A percentile compares a stretch with the other conserved stretches of the same genome.
Evolutionary conservation across 1,140 invertebrate species (phyloP).

Genomic region (Meloidogyne chitwoodi): DNA sequence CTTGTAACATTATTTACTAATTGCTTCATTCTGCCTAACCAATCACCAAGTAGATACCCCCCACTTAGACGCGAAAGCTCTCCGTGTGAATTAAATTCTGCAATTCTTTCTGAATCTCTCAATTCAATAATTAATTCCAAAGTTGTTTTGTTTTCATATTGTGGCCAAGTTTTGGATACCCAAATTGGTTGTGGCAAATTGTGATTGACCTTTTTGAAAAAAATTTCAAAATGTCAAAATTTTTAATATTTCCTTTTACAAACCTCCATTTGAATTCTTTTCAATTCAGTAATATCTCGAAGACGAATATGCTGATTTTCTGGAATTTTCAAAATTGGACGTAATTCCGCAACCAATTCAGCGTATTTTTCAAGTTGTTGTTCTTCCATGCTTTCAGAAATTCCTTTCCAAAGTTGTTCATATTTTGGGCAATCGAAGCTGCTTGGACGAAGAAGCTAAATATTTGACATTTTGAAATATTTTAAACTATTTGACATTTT

Average conservation of each 20-base stretch:
- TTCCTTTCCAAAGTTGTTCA: background rate
- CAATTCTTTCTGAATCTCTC: constrained; percentile 17
- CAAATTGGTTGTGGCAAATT: constrained; percentile 31
- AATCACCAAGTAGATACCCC: constrained; percentile 36
- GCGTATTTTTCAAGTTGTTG: background rate
- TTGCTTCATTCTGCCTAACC: constrained; percentile 18
- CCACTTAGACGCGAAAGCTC: constrained; percentile 7
- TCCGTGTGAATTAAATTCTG: constrained; percentile 26
- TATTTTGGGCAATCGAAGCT: constrained; percentile 32
- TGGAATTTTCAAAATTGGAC: background rate
- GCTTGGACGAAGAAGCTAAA: constrained; percentile 35
- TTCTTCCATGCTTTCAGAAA: background rate
- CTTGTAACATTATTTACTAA: constrained; percentile 14
- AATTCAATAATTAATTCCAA: constrained; percentile 32
- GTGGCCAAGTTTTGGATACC: constrained; percentile 24
- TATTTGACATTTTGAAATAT: no score
- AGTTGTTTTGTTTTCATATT: constrained; percentile 35
- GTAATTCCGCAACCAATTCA: background rate
- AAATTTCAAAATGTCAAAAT: background rate
- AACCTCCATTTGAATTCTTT: constrained; percentile 1
- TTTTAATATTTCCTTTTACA: background rate
- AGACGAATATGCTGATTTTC: background rate
- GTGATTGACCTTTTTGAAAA: constrained; percentile 18
- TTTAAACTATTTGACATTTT: no score
- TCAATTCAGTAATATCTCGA: background rate